Base-by-base conservation (phyloP, 2,888 invertebrate species). In the Melanotus villosus region DNA sequence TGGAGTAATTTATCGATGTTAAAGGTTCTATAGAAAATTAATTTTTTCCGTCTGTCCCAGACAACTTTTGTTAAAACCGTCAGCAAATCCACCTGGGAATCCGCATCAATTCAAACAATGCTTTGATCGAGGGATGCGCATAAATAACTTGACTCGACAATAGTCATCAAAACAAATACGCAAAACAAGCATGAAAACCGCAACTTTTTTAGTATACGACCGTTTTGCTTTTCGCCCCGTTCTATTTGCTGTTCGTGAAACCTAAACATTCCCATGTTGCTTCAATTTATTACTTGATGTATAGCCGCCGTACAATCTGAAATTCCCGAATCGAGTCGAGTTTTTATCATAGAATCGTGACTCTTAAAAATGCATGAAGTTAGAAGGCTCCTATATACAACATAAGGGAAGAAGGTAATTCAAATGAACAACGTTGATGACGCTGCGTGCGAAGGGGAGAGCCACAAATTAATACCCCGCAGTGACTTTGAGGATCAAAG, bases 401-500 rank as follows among this genome's bases (percentile, higher is more conserved):
- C n/a, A 14, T n/a, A 32, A 32, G 32, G 60, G 60, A 60, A 62
- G 38, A 14, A 34, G 50, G 50, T 50, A 62, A 62, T 62, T 62
- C 50, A 52, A 50, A 50, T 47, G 50, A 34, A 32, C 47, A 52
- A 30, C 62, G 62, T 50, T 18, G 57, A 38, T 62, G 62, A 62
- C 62, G 23, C 19, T 36, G 62, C 52, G 19, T 32, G 52, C 36
- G 38, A 34, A 32, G 50, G 62, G 62, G 41, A 38, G 16, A 38
- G 41, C 36, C 19, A 23, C 34, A 52, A 62, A 62, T 52, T 62
- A 52, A 62, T 52, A 52, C 50, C 38, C 50, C 62, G 23, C 50
- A 36, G 21, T 52, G 36, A 52, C 38, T 62, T 52, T 52, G 62
- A 62, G 36, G 62, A 62, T 60, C 62, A 50, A 62, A 52, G 50